Percentiles rank a stretch among this genome's conserved stretches.
Conservation (phyloP, 2,113 vertebrate genomes). For the Myotis davidii region DNA sequence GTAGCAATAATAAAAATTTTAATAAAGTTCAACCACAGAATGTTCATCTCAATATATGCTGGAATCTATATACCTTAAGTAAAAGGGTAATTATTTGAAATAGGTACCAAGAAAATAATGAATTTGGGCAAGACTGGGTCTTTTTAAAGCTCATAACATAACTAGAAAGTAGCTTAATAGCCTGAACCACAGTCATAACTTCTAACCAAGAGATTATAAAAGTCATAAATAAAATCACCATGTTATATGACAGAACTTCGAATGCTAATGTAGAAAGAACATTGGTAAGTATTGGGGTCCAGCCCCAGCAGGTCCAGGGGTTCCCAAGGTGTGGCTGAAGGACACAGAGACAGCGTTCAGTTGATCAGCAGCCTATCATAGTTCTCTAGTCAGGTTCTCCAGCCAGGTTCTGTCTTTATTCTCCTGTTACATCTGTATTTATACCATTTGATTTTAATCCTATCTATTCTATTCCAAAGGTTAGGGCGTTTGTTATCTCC, state of each 20-base stretch:
- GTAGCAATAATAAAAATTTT: constrained; percentile 90
- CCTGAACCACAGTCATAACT: constrained; percentile 69
- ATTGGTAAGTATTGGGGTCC: constrained; percentile 47
- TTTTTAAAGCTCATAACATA: not conserved
- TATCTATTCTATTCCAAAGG: too few relatives aligned
- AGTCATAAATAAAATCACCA: constrained; percentile 75
- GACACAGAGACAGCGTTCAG: too few relatives aligned
- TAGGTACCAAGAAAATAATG: constrained; percentile 85
- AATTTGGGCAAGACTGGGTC: constrained; percentile 79
- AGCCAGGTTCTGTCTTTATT: too few relatives aligned
- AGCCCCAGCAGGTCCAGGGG: too few relatives aligned
- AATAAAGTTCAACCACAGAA: constrained; percentile 90
- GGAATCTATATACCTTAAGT: constrained; percentile 83
- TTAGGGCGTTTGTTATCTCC: too few relatives aligned
- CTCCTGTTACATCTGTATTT: too few relatives aligned
- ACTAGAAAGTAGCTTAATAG: constrained; percentile 66
- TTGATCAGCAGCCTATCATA: too few relatives aligned
- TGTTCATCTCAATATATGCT: constrained; percentile 89
- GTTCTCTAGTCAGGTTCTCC: too few relatives aligned
- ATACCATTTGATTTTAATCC: too few relatives aligned
- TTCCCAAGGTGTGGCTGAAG: too few relatives aligned
- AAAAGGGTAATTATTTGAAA: constrained; percentile 84
- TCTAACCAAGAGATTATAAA: constrained; percentile 77
- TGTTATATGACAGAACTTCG: constrained; percentile 72
- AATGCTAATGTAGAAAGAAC: constrained; percentile 83